phyloP scores from a whole-genome alignment of 2,797 vertebrate species.

The Australoheros facetus region DNA sequence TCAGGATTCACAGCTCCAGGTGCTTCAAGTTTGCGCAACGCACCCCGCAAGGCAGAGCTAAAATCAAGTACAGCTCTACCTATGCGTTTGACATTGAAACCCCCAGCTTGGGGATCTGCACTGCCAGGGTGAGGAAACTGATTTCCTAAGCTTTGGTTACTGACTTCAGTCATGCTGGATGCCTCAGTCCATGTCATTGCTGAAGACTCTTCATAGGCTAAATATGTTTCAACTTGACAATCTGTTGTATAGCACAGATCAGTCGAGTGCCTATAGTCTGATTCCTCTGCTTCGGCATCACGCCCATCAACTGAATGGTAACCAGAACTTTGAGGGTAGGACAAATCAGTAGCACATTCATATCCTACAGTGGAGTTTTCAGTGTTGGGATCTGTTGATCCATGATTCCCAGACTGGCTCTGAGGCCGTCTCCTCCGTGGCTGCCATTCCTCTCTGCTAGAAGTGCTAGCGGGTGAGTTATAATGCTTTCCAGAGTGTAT shows the following conservation, averaged over 20 bases:
- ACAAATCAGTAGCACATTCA: conserved; percentile 50
- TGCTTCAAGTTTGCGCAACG: conserved; percentile 89
- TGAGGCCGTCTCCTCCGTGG: conserved; percentile 52
- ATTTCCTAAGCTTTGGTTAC: conserved; percentile 46
- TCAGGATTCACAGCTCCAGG: conserved; percentile 77
- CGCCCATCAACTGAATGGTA: conserved; percentile 68
- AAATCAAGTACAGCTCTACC: conserved; percentile 89
- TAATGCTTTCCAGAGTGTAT: conserved; percentile 66
- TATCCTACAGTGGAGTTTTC: conserved; percentile 42
- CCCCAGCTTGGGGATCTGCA: conserved; percentile 80
- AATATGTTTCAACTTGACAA: conserved; percentile 40
- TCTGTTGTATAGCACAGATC: conserved; percentile 44
- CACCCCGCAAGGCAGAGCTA: conserved; percentile 87
- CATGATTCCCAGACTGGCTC: conserved; percentile 42
- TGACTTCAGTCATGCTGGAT: conserved; percentile 6
- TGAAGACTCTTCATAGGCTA: conserved; percentile 43
- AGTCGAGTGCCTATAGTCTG: conserved; percentile 46
- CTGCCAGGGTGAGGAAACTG: conserved; percentile 64
- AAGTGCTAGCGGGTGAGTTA: conserved; percentile 72
- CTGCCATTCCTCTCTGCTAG: conserved; percentile 69
- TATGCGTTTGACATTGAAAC: conserved; percentile 88
- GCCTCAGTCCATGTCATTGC: conserved; percentile 49
- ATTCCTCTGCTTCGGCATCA: conserved; percentile 40
- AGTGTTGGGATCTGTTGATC: conserved; percentile 23
- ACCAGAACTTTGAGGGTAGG: conserved; percentile 68